Conservation (phyloP, 2,888 invertebrate genomes). For the Synergus itoensis region DNA sequence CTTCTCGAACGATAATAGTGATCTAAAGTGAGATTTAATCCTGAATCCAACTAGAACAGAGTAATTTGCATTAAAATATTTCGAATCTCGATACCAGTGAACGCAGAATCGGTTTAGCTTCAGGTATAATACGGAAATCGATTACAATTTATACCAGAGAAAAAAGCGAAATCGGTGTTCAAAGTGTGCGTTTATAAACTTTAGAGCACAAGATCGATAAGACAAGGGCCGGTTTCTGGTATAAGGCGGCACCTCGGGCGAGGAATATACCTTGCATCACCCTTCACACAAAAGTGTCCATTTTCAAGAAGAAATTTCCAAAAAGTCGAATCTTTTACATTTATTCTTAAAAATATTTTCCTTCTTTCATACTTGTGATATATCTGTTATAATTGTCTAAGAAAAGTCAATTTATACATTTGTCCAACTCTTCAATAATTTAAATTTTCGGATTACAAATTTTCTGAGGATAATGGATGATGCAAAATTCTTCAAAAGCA, state of each 20-base stretch:
- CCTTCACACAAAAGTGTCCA: constrained; percentile 24
- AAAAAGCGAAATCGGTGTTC: background rate
- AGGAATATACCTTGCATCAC: constrained; percentile 27
- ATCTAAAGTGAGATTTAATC: background rate
- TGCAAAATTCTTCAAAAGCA: background rate
- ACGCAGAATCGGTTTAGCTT: background rate
- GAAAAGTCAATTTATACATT: background rate
- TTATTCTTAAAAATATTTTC: background rate
- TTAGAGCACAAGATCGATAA: constrained; percentile 23
- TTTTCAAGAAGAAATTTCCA: background rate
- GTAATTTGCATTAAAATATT: constrained; percentile 8
- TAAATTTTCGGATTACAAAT: background rate
- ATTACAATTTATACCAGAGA: background rate
- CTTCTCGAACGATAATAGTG: background rate
- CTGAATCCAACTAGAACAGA: background rate
- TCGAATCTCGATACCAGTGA: background rate
- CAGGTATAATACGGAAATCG: constrained; percentile 16
- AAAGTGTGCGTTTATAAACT: background rate
- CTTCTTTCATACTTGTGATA: constrained; percentile 13
- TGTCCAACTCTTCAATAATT: background rate
- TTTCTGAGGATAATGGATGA: background rate
- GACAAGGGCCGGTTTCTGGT: constrained; percentile 21
- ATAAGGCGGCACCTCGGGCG: constrained; percentile 2
- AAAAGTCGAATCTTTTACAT: background rate
- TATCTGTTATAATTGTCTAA: background rate